phyloP scores from a whole-genome alignment of 1,140 invertebrate genomes.

The Eufriesea mexicana region DNA sequence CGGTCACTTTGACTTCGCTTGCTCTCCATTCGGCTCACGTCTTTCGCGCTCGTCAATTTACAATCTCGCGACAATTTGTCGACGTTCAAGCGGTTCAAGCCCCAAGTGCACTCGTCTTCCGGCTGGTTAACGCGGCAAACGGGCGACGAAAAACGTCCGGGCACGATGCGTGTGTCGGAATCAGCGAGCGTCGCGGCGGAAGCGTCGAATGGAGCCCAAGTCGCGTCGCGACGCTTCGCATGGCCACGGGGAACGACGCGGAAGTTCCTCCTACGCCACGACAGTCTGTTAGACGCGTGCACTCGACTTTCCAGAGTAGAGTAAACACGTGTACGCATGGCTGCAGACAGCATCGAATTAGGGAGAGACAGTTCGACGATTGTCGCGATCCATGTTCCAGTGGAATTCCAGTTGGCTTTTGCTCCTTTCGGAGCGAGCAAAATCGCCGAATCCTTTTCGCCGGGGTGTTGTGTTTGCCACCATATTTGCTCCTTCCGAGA shows the following conservation, averaged over 20 bases:
- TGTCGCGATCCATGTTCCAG: background rate
- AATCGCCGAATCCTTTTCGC: too few species aligned
- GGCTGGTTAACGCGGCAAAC: background rate
- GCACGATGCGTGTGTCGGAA: background rate
- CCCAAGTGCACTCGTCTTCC: conserved; percentile 3
- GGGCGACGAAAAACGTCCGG: background rate
- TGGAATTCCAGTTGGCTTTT: background rate
- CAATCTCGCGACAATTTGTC: background rate
- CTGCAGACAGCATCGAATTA: background rate
- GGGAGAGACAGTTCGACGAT: background rate
- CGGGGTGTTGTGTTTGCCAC: too few species aligned
- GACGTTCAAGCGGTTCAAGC: too few species aligned
- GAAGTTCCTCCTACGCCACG: background rate
- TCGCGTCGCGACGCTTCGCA: too few species aligned
- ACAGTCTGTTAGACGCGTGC: conserved; percentile 5
- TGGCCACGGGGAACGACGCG: background rate
- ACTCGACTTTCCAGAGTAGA: background rate
- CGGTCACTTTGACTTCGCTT: background rate
- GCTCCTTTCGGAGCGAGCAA: too few species aligned
- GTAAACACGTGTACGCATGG: conserved; percentile 19
- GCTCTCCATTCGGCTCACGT: background rate
- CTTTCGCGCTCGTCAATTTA: background rate
- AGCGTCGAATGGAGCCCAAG: background rate
- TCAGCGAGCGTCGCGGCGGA: background rate
- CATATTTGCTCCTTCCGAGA: too few species aligned